Conservation (phyloP, 2,888 invertebrate species). For the Stenchaetothrips biformis region DNA sequence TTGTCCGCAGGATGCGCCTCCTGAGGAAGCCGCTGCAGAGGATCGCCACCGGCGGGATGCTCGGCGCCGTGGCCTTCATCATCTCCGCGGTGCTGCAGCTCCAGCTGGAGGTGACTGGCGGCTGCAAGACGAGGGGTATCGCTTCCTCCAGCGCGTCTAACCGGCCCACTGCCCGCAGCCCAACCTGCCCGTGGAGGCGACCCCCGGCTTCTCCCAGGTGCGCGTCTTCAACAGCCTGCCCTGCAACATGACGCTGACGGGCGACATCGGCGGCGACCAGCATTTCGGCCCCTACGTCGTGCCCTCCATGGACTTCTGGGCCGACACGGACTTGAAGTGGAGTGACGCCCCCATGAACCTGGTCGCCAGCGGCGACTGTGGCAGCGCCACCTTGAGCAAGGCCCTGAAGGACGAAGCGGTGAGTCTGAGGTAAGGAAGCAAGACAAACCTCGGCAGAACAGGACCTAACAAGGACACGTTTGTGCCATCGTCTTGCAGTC, state of each 20-base stretch:
- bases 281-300: background rate
- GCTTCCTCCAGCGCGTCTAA: background rate
- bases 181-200: conserved; percentile 44
- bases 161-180: conserved; percentile 54
- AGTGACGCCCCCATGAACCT: background rate
- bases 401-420: no score
- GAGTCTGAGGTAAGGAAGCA: no score
- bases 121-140: background rate
- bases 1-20: conserved; percentile 40
- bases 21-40: conserved; percentile 60
- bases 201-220: conserved; percentile 54
- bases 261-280: background rate
- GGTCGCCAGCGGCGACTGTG: background rate
- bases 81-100: conserved; percentile 57
- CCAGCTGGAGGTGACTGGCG: conserved; percentile 51
- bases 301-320: conserved; percentile 7
- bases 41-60: conserved; percentile 68
- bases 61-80: conserved; percentile 62
- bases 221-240: conserved; percentile 60
- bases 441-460: no score
- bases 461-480: no score
- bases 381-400: background rate
- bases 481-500: background rate
- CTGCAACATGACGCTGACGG: conserved; percentile 50
- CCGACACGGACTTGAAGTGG: background rate